Conservation (phyloP, 2,113 vertebrate genomes). For the Podocnemis expansa region DNA sequence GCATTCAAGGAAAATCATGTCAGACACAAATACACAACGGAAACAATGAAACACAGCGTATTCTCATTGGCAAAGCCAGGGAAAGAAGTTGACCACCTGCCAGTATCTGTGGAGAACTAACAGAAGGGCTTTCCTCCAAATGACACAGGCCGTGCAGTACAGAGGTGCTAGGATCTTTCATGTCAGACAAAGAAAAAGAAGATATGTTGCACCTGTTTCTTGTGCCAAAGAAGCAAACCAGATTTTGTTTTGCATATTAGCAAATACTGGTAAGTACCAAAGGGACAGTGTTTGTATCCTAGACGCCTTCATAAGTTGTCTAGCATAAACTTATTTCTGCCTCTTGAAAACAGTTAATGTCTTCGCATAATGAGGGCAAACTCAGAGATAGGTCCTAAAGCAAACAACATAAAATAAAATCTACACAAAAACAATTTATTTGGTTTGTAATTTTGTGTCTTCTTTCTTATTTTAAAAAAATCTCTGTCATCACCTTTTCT, state of each 20-base stretch:
- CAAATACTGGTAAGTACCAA: constrained; percentile 44
- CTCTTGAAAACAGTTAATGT: neutral
- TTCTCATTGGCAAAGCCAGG: constrained; percentile 68
- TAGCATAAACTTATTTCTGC: neutral
- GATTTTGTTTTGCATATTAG: constrained; percentile 14
- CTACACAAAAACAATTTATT: neutral
- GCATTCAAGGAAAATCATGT: constrained; percentile 47
- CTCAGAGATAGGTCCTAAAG: neutral
- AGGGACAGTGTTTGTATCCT: neutral
- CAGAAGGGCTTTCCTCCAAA: constrained; percentile 63
- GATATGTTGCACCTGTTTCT: constrained; percentile 51
- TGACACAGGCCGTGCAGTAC: constrained; percentile 44
- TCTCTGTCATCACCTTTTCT: neutral
- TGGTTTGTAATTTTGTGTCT: neutral
- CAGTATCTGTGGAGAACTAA: constrained; percentile 46
- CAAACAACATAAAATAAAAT: neutral
- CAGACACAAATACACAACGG: constrained; percentile 46
- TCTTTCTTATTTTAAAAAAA: neutral
- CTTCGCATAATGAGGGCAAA: neutral
- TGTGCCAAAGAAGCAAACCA: neutral
- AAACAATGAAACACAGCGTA: constrained; percentile 60
- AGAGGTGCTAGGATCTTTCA: constrained; percentile 57
- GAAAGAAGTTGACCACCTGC: constrained; percentile 49
- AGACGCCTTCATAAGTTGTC: neutral
- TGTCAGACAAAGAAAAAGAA: constrained; percentile 50